Base-by-base conservation (phyloP, 2,888 invertebrate genomes). In the Melieria omissa region DNA sequence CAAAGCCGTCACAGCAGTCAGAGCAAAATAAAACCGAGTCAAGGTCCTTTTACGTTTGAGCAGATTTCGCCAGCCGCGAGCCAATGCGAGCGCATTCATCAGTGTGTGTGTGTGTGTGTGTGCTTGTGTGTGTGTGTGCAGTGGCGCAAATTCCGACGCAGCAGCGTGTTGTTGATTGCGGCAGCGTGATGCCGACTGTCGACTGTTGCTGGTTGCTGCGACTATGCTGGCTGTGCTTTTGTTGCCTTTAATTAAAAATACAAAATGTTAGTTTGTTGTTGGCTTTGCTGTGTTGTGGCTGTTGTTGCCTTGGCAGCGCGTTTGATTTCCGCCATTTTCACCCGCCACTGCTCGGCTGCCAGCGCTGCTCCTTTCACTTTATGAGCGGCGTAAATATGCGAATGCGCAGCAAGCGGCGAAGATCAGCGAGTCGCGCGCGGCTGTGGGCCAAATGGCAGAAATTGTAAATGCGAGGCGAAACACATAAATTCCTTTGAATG, bases 201-300 rank as follows among this genome's bases (percentile, higher is more conserved):
- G 29, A 46, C 44, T 62, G 62, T 4, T 62, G 12, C 49, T 49
- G 49, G 10, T 49, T 10, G 9, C 12, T 49, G 12, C 49, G 12
- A 49, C 49, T n/a, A 52, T 52, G 14, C 12, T 52, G 52, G 63
- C 54, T 65, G 64, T 44, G 64, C 52, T 65, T 52, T 65, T 65
- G 64, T 65, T 65, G 64, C 41, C 41, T 65, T 65, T 65, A 65
- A 65, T 65, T 65, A 65, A 65, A 65, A 65, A 52, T 65, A 65
- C 64, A 52, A 65, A 52, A 65, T 65, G 64, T 54, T 54, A 65
- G 64, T 52, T 65, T 65, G 63, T 52, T 65, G 52, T 16, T 12
- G 29, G 64, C 9, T 14, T 52, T 29, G 63, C 47, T 16, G 14
- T 29, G 63, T 46, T 16, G 14, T 52, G 29, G 29, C 29, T 29